Conservation (phyloP, 2,888 invertebrate genomes). For the Athalia circularis region DNA sequence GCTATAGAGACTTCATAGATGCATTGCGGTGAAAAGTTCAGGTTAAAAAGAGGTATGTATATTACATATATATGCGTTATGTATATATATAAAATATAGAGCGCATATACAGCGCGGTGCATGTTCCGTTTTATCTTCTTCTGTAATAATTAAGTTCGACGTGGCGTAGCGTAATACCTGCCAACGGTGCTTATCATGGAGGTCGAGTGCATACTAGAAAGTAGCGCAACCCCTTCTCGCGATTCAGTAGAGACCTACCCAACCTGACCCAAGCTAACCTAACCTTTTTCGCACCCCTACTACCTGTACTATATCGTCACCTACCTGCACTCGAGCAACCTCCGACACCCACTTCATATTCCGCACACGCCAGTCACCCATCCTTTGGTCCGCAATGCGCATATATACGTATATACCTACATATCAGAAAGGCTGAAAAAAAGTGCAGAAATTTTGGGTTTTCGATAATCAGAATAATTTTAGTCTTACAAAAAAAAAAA, state of each 20-base stretch:
- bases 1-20: too few relatives aligned
- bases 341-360: slow-evolving; percentile 47
- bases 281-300: slow-evolving; percentile 41
- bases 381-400: too few relatives aligned
- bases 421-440: too few relatives aligned
- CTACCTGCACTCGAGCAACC: slow-evolving; percentile 11
- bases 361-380: slow-evolving; percentile 13
- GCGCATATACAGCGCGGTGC: not conserved
- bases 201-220: slow-evolving; percentile 60
- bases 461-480: too few relatives aligned
- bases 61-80: too few relatives aligned
- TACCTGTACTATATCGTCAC: slow-evolving; percentile 35
- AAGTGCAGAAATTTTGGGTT: too few relatives aligned
- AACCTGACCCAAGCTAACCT: slow-evolving; percentile 24
- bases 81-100: too few relatives aligned
- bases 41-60: too few relatives aligned
- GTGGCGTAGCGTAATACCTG: slow-evolving; percentile 48
- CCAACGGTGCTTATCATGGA: slow-evolving; percentile 57
- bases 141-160: slow-evolving; percentile 61
- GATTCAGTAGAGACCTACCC: slow-evolving; percentile 47
- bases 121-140: slow-evolving; percentile 55
- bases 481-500: not conserved
- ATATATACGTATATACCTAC: too few relatives aligned
- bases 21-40: too few relatives aligned
- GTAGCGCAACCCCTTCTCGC: slow-evolving; percentile 51